Evolutionary conservation across 2,113 vertebrate genomes (phyloP).

Genomic region (Microtus oregoni): DNA sequence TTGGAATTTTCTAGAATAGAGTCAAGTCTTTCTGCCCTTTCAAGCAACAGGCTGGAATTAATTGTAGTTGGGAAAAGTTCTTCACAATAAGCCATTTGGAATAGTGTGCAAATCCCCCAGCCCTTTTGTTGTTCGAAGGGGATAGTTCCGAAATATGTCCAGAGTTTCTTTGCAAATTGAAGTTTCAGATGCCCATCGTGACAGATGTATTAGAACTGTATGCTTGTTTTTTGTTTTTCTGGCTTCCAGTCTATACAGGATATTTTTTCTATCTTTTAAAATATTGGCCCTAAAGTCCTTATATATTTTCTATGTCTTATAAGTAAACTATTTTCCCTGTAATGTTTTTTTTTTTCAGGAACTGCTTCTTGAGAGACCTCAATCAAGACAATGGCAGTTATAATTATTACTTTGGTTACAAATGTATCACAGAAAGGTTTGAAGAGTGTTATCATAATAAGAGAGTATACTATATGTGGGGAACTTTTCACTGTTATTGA

Average conservation of each 20-base stretch:
- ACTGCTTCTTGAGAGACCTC: slow-evolving; percentile 25
- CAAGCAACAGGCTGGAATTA: background rate
- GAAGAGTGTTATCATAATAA: background rate
- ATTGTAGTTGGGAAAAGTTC: background rate
- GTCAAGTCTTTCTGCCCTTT: background rate
- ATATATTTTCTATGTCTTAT: background rate
- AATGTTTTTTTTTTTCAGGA: background rate
- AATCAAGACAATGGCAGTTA: background rate
- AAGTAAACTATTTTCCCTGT: slow-evolving; percentile 38
- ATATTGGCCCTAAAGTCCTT: background rate
- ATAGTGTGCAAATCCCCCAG: background rate
- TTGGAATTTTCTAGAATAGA: background rate
- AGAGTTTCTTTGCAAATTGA: slow-evolving; percentile 22
- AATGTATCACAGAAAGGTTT: slow-evolving; percentile 9
- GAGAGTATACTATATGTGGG: background rate
- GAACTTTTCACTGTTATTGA: background rate
- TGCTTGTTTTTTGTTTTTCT: background rate
- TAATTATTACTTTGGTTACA: slow-evolving; percentile 21
- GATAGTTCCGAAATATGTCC: background rate
- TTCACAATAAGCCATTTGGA: background rate
- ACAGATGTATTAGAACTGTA: background rate
- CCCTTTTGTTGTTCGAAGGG: background rate
- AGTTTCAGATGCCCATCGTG: background rate
- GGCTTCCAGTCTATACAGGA: background rate
- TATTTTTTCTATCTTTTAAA: background rate